Evolutionary conservation across 1,140 invertebrate genomes (phyloP), one percentile per base, ranked within the genome.

Genomic region (Drosophila mauritiana): DNA sequence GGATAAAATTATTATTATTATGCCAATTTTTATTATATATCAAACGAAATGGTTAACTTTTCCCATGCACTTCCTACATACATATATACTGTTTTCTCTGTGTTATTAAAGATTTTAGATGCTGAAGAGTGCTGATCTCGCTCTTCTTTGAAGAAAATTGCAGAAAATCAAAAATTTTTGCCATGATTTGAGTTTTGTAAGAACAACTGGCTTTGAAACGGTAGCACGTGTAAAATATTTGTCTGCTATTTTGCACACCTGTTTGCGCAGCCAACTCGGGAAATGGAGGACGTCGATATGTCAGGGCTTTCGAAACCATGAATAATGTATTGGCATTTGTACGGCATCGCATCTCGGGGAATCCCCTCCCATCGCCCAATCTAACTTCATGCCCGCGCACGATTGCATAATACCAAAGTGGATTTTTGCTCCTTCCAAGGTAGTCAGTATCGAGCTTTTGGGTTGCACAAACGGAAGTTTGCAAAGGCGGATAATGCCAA

Each of bases 231-330:
- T 85, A 49, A 86, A 81, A 81, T 78, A 82, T 86, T 78, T 72
- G 74, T 76, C 82, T 78, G 78, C 53, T 86, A 85, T 86, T 85
- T 86, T 86, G 82, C 82, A 86, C 82, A 85, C 82, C 82, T 85
- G 74, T 82, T 82, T 86, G 82, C 52, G 58, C 81, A 49, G 43
- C 43, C 13, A 46, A 13, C 45, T 15, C 17, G 17, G 3, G 3
- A 3, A 2, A 11, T 7, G 42, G 20, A 54, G 11, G 37, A 13
- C 13, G 37, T 6, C 13, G 37, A 11, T 13, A 55, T 75, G 63
- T 59, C 63, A 65, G 67, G 46, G 51, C 56, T 45, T 55, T 39
- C 42, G 25, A 78, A 62, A 10, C 11, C 73, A 78, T 85, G 73
- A 86, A 80, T 78, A 86, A 81, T 85, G 68, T 81, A 78, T 72